Conservation (phyloP, 2,888 invertebrate genomes). For the Zygaena filipendulae region DNA sequence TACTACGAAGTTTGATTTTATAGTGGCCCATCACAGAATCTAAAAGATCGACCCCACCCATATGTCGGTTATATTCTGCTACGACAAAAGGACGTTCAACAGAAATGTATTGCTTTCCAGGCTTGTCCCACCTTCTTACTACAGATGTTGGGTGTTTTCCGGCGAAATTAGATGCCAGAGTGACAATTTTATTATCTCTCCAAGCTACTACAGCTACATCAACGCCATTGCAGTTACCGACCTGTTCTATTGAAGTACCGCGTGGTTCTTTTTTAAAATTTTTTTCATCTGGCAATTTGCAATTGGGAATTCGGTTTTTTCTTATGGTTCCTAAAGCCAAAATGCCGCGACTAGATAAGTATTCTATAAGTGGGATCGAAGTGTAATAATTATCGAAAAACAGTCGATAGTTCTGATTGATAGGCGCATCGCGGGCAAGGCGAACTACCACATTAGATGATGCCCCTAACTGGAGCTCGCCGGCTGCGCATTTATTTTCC, state of each 20-base stretch:
- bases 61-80: conserved; percentile 16
- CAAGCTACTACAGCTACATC: conserved; percentile 16
- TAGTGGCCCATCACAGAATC: too few species aligned
- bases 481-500: conserved; percentile 17
- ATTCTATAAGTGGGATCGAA: conserved; percentile 14
- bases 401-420: conserved; percentile 22
- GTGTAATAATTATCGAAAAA: conserved; percentile 17
- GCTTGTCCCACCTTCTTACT: too few species aligned
- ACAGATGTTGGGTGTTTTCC: too few species aligned
- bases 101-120: conserved; percentile 4
- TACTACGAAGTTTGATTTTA: too few species aligned
- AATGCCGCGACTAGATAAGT: conserved; percentile 23
- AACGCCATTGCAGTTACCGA: conserved; percentile 17
- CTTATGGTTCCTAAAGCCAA: conserved; percentile 6
- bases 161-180: too few species aligned
- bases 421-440: conserved; percentile 22
- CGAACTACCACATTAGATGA: conserved; percentile 25
- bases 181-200: too few species aligned
- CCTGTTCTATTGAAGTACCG: conserved; percentile 20
- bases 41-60: too few species aligned
- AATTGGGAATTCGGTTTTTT: conserved; percentile 14
- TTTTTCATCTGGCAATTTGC: conserved; percentile 24
- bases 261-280: conserved; percentile 15
- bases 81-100: too few species aligned
- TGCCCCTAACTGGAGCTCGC: conserved; percentile 23